Base-by-base conservation (phyloP, 1,140 invertebrate species). In the Popillia japonica region DNA sequence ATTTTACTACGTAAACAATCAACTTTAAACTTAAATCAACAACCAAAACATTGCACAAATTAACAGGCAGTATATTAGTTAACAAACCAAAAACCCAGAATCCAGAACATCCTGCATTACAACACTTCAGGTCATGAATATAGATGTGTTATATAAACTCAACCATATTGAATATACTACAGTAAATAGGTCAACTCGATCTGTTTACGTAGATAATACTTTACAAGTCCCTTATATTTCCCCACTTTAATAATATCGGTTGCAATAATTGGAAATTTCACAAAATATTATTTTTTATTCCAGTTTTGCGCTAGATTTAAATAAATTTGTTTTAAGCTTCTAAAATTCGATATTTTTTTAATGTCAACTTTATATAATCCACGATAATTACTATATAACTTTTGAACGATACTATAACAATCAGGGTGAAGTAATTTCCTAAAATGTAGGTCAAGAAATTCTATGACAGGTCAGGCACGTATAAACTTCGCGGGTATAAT, bases 81-180 rank as follows among this genome's bases (percentile, higher is more conserved):
- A 55, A n/a, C 48, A 14, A 14, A 55, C 48, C 14, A n/a, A 55
- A 48, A n/a, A 55, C n/a, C 48, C 48, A n/a, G 17, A 55, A 55
- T 55, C 48, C 48, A 55, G 48, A 55, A n/a, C 48, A 55, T 55
- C 48, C 48, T 55, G 48, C 17, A n/a, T 55, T 55, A n/a, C 48
- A 55, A 55, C 9, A 55, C 17, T 55, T 55, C 10, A n/a, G 48
- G 4, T 55, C 4, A 55, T 55, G 14, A n/a, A 55, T 55, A 14
- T 55, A 55, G 17, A n/a, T 55, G 17, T 55, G 48, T 55, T 55
- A 55, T 55, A 55, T n/a, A 55, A 55, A 55, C 48, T 17, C 14
- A 11, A 55, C 48, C 48, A 55, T 55, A 55, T 55, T 55, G 48
- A 55, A 14, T n/a, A 17, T n/a, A n/a, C 48, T 55, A 55, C 14